phyloP scores from a whole-genome alignment of 1,140 invertebrate genomes.

The Drosophila bifasciata region DNA sequence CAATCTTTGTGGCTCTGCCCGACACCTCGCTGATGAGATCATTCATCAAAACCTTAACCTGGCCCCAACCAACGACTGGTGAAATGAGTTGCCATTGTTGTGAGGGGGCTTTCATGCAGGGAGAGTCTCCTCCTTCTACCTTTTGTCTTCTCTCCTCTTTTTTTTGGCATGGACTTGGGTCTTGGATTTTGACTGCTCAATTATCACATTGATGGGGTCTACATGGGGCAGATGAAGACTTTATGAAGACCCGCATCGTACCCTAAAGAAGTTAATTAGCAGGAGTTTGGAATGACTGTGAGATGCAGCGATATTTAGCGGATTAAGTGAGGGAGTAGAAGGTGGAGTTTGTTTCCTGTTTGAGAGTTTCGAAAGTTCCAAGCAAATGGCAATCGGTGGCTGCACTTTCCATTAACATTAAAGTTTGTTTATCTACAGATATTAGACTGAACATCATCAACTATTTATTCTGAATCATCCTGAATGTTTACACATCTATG shows the following conservation, averaged over 20 bases:
- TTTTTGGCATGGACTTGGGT: slow-evolving; percentile 43
- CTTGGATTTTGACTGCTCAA: slow-evolving; percentile 74
- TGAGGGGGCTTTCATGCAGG: slow-evolving; percentile 24
- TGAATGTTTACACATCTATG: too few relatives aligned
- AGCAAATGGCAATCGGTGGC: too few relatives aligned
- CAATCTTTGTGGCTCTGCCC: slow-evolving; percentile 68
- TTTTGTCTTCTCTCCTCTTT: slow-evolving; percentile 13
- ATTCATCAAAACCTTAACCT: slow-evolving; percentile 78
- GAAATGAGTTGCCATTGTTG: slow-evolving; percentile 83
- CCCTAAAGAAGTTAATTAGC: slow-evolving; percentile 13
- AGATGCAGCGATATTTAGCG: background rate
- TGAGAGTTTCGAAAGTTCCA: too few relatives aligned
- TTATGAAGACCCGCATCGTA: slow-evolving; percentile 25
- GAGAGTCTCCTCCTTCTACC: slow-evolving; percentile 25
- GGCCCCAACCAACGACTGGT: slow-evolving; percentile 38
- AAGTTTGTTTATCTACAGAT: too few relatives aligned
- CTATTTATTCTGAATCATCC: background rate
- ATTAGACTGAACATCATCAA: too few relatives aligned
- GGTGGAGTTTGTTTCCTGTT: too few relatives aligned
- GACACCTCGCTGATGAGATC: slow-evolving; percentile 83
- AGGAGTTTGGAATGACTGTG: slow-evolving; percentile 1
- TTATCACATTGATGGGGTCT: slow-evolving; percentile 53
- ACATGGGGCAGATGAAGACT: background rate
- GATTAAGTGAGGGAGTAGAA: slow-evolving; percentile 4
- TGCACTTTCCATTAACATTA: too few relatives aligned